Base-by-base conservation (phyloP, 2,113 vertebrate species). In the Chaetorhynchus papuensis region DNA sequence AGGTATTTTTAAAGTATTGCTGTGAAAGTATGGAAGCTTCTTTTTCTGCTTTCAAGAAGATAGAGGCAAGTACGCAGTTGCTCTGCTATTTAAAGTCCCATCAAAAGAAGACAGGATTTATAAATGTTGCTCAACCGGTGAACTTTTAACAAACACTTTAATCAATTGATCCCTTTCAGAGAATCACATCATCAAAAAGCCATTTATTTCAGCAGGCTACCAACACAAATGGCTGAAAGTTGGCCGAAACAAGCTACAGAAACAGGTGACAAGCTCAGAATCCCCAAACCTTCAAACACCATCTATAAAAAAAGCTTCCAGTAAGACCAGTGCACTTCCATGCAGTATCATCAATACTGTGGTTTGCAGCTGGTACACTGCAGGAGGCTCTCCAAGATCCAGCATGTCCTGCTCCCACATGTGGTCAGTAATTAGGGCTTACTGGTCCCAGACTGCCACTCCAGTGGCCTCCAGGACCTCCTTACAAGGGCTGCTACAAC, bases 311-410 rank as follows among this genome's bases (percentile, higher is more conserved):
- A 30, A 1, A 2, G 0, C 18, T 65, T 42, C n/a, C 12, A 50
- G 6, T 6, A 63, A 41, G 1, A 64, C 15, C 30, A 20, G 23
- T 26, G 18, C 31, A 31, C 16, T 68, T 59, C 64, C 27, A 39
- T 0, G 0, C 42, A 70, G 10, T 3, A 30, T 1, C 13, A 23
- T 8, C 6, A 53, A 42, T 8, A 15, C 15, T 16, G 1, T 1
- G 5, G 3, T 49, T 27, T 41, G 47, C 50, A 83, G 26, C 13
- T 6, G 7, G 37, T 11, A 6, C 45, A 42, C n/a, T 35, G 14
- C 19, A 65, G 44, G 8, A 87, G 20, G 23, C 20, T 69, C 71
- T 37, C 33, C 28, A 41, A 35, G 39, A 33, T 26, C 7, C 49
- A 30, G 33, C 14, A 41, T 0, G 0, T 15, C 59, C 80, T 37